These are phyloP conservation scores for Callitettix versicolor DNA, from an alignment of 1,140 invertebrate species.

Conservation along the genomic window DNA sequence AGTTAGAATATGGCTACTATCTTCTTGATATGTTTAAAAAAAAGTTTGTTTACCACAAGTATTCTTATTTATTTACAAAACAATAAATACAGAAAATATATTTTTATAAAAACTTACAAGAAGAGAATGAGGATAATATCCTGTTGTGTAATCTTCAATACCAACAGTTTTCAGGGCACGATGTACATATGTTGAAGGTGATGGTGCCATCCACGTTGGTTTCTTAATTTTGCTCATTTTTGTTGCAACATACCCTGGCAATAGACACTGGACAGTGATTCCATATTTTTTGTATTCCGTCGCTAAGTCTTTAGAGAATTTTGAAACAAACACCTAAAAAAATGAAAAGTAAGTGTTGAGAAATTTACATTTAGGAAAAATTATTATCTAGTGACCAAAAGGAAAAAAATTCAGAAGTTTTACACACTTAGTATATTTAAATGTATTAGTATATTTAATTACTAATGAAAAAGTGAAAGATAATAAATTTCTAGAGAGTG, in stretches of 20 bases:
- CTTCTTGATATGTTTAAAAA: no score
- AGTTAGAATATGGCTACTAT: no score
- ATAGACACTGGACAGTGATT: slow-evolving; percentile 71
- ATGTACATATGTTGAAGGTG: slow-evolving; percentile 63
- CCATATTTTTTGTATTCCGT: slow-evolving; percentile 68
- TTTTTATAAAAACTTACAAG: slow-evolving; percentile 38
- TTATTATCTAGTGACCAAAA: no score
- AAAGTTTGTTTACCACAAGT: no score
- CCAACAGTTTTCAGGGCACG: slow-evolving; percentile 67
- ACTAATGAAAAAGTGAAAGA: no score
- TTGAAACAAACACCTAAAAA: slow-evolving; percentile 66
- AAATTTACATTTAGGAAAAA: no score
- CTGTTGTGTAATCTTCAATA: slow-evolving; percentile 58
- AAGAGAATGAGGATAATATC: slow-evolving; percentile 63
- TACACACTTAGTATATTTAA: no score
- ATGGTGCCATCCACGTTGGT: slow-evolving; percentile 68
- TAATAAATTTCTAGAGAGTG: no score
- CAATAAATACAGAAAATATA: no score
- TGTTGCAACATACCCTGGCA: slow-evolving; percentile 83
- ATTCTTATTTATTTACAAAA: no score
- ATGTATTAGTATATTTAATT: no score
- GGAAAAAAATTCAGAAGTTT: no score
- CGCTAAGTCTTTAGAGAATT: slow-evolving; percentile 68
- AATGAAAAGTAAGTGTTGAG: neutral
- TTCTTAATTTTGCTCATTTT: slow-evolving; percentile 84